Conservation (phyloP, 2,888 invertebrate species). For the Yponomeuta sedellus region DNA sequence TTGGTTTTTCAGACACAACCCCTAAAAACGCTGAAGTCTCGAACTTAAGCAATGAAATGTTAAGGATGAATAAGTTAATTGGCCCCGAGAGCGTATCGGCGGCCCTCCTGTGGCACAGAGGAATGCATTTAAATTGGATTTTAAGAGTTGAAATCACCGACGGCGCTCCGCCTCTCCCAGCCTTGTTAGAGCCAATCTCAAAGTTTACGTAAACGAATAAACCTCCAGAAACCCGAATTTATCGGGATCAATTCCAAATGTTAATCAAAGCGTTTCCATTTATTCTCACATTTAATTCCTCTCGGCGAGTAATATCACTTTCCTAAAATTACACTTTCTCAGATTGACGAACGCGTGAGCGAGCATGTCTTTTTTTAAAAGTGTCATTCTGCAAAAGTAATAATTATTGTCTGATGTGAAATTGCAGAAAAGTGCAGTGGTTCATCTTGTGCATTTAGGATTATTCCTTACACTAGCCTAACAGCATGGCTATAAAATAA, state of each 20-base stretch:
- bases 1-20: background rate
- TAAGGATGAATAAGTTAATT: constrained; percentile 77
- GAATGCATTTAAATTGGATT: constrained; percentile 78
- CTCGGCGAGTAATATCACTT: background rate
- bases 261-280: constrained; percentile 21
- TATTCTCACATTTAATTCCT: constrained; percentile 12
- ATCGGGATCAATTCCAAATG: constrained; percentile 55
- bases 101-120: constrained; percentile 72
- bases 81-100: constrained; percentile 71
- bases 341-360: background rate
- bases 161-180: constrained; percentile 59
- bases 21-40: constrained; percentile 40
- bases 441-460: background rate
- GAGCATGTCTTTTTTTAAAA: no score
- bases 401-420: no score
- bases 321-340: background rate
- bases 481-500: background rate
- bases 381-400: no score
- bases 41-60: constrained; percentile 73
- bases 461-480: no score
- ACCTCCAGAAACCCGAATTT: constrained; percentile 59
- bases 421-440: no score
- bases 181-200: constrained; percentile 75
- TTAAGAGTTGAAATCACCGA: constrained; percentile 76
- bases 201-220: constrained; percentile 76